Conservation (phyloP, 2,888 invertebrate genomes). For the Gymnocheta viridis region DNA sequence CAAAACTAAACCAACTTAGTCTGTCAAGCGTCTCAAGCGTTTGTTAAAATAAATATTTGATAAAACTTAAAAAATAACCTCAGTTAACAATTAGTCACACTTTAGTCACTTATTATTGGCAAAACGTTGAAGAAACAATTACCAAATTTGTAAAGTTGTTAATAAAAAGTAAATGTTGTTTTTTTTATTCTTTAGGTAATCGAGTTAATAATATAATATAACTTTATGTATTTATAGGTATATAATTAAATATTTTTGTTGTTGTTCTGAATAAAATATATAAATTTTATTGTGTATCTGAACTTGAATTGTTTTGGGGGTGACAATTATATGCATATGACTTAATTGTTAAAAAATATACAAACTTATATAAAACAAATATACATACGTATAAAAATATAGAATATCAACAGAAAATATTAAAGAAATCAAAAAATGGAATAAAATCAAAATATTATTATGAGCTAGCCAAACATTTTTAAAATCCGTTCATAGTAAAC, state of each 20-base stretch:
- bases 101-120: slow-evolving; percentile 34
- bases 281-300: neutral
- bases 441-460: too few species aligned
- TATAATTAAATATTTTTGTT: neutral
- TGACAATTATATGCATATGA: too few species aligned
- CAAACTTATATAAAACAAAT: too few species aligned
- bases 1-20: slow-evolving; percentile 21
- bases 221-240: neutral
- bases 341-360: too few species aligned
- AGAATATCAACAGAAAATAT: too few species aligned
- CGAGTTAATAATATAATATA: slow-evolving; percentile 27
- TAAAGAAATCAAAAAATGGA: too few species aligned
- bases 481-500: too few species aligned
- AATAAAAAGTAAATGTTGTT: slow-evolving; percentile 44
- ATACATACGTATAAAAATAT: too few species aligned
- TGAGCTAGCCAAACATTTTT: too few species aligned
- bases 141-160: slow-evolving; percentile 61
- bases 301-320: slow-evolving; percentile 13
- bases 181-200: slow-evolving; percentile 35
- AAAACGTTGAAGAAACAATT: slow-evolving; percentile 18
- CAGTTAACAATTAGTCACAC: slow-evolving; percentile 43
- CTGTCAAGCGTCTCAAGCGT: slow-evolving; percentile 21
- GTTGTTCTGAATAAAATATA: neutral
- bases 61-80: slow-evolving; percentile 12
- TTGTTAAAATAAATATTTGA: slow-evolving; percentile 14